Evolutionary conservation across 2,888 invertebrate species (phyloP), one percentile per base, ranked within the genome.

Genomic region (Tethea ocularis): DNA sequence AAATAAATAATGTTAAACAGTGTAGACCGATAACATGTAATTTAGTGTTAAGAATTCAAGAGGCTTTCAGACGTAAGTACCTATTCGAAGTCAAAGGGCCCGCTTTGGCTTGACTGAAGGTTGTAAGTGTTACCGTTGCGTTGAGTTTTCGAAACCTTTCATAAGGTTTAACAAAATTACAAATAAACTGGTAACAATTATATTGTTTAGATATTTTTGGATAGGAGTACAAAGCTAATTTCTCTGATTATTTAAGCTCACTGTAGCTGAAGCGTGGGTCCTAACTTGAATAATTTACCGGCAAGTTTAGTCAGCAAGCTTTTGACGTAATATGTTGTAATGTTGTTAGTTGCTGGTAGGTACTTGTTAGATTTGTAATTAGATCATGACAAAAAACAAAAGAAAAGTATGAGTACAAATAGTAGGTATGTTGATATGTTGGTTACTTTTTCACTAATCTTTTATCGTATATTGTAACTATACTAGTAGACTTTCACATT

Each of bases 271-370:
- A 41, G 3, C 17, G 17, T 17, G n/a, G 41, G 7, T 41, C n/a
- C 41, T 41, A 6, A 41, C 41, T 26, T 52, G 52, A 52, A 52
- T 52, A 52, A 52, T 52, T 52, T 26, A 29, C 29, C 52, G 17
- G 15, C 10, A 22, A 26, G 52, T 52, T 52, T 23, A 51, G 23
- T 51, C 13, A 3, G 23, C 7, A 51, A 51, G 23, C 24, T 15
- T 23, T 51, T 51, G 24, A 41, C 15, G 41, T 7, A 41, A 41
- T n/a, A n/a, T 41, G 41, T 41, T 41, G 6, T 15, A 17, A 17
- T 17, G n/a, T 41, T 41, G 17, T 17, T 41, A 17, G 17, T 7
- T 41, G n/a, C 15, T 15, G 15, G 15, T 36, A 36, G 1, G 26
- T 29, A 29, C 29, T 29, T 29, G 29, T 29, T 13, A 36, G 36